Evolutionary conservation across 1,140 invertebrate genomes (phyloP), one percentile per base, ranked within the genome.

Genomic region (Microplitis mediator): DNA sequence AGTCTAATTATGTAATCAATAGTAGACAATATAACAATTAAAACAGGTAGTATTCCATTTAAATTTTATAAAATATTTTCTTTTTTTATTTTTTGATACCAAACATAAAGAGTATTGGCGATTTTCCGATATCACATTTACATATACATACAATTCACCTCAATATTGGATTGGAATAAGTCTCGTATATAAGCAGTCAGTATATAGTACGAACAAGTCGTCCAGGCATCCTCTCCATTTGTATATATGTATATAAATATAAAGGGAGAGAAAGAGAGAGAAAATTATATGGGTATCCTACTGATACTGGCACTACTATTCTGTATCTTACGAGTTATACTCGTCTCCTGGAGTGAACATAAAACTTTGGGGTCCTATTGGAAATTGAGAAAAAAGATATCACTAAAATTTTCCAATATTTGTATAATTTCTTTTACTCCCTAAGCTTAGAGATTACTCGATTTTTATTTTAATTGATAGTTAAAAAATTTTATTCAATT

Each of bases 51-150:
- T 45, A 45, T 5, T 45, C 6, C 6, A 45, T 11, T 9, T 45
- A 9, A 45, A 45, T 6, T 45, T 45, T 45, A 45, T 11, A 45
- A 45, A 11, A 9, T 9, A 45, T 8, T 45, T 45, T 39, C n/a
- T 54, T 54, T 56, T 23, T 56, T 13, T 56, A 23, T 13, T 13
- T 56, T 23, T 23, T 23, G 23, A 45, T 8, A 6, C 13, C 60
- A 61, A 32, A 35, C 60, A 45, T 32, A 32, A 32, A 68, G 58
- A 50, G 58, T 45, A 61, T 51, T 51, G 35, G n/a, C 39, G 63
- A 71, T 70, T 74, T 70, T 65, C 62, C 52, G 61, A 74, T 70
- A 73, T 73, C 54, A 62, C 67, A 35, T 70, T 70, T 54, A 64
- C 69, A 63, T 54, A 16, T 32, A 34, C 56, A 16, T 32, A 34